Conservation (phyloP, 2,888 invertebrate species). For the Melinopterus prodromus region DNA sequence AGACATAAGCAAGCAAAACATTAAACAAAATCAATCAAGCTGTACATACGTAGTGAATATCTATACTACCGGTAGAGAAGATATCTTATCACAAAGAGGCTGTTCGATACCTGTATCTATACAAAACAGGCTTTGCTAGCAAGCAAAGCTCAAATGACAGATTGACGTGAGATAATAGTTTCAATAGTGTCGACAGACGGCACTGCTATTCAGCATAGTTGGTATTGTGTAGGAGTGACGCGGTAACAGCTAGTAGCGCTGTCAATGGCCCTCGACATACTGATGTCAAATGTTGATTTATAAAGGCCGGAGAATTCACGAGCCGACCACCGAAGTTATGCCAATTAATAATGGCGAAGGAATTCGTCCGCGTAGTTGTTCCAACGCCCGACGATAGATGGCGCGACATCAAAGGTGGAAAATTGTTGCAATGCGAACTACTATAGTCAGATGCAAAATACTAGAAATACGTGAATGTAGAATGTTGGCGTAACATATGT, state of each 20-base stretch:
- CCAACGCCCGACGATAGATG: neutral
- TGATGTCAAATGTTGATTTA: slow-evolving; percentile 4
- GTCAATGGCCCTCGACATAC: neutral
- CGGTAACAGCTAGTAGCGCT: neutral
- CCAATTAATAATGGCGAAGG: neutral
- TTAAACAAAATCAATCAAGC: no score
- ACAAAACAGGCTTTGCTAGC: neutral
- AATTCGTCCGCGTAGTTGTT: neutral
- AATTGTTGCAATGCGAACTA: neutral
- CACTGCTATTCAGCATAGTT: neutral
- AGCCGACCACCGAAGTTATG: neutral
- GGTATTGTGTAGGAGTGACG: neutral
- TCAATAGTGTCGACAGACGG: neutral
- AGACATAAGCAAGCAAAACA: no score
- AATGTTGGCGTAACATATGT: no score
- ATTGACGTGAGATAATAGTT: neutral
- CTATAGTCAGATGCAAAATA: neutral
- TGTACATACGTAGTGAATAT: no score
- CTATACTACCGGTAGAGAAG: no score
- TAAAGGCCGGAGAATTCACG: neutral
- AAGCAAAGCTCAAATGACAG: neutral
- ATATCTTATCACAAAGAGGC: neutral
- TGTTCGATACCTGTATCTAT: neutral
- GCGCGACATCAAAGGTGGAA: neutral
- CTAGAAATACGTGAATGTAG: neutral